Evolutionary conservation across 1,140 invertebrate genomes (phyloP), one percentile per base, ranked within the genome.

Genomic region (Leptinotarsa lineolata): DNA sequence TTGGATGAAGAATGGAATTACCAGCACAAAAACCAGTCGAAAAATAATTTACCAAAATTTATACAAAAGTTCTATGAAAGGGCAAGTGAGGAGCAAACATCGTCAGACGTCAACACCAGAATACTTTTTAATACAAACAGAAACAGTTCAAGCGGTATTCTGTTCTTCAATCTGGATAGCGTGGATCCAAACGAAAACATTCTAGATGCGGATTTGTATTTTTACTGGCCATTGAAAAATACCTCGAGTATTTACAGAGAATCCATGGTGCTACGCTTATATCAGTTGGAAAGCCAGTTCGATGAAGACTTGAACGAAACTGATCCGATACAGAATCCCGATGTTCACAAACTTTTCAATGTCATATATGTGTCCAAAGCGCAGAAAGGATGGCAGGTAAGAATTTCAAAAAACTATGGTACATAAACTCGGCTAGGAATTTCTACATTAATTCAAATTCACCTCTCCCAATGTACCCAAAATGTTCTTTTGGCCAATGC

Each of bases 321-420:
- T 8, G 48, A 72, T 66, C 67, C 74, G 18, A n/a, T 68, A 3
- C 72, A 73, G 18, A 82, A 81, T 76, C 81, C 81, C 1, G 81
- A 82, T 69, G 64, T 78, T 63, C 81, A 82, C 64, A 81, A 81
- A 66, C 54, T 82, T 21, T 78, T 82, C 16, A 82, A 82, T 66
- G 79, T 82, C 22, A 82, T 82, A 67, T 82, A 82, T 61, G 70
- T 80, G 8, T 82, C 76, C 1, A 79, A 81, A 68, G 77, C 76
- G 15, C 76, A 82, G 70, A 79, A 70, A 39, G 79, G 79, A 16
- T 82, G 81, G 81, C 81, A 82, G 76, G 81, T 81, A 76, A 70
- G 60, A 72, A 61, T n/a, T 59, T 0, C 8, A 59, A n/a, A 16
- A 59, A 59, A 16, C 20, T 59, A 30, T 30, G 30, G 11, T 11